Percentiles rank a stretch among this genome's conserved stretches.
Conservation (phyloP, 2,113 vertebrate genomes). For the Phyllostomus hastatus region DNA sequence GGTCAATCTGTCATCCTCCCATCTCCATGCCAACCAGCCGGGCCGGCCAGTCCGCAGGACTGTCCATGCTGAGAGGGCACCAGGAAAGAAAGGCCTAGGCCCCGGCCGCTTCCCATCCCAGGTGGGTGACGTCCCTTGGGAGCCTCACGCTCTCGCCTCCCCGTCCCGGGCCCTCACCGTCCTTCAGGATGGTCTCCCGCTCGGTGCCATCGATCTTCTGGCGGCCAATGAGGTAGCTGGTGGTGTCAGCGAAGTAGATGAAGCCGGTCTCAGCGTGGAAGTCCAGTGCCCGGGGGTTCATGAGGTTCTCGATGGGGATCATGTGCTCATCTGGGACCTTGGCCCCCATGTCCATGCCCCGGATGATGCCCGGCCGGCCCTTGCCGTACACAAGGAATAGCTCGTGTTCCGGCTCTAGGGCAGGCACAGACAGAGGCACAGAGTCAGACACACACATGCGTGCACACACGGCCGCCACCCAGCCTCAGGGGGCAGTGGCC, state of each 20-base stretch:
- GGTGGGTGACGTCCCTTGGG: neutral
- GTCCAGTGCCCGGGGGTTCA: constrained; percentile 96
- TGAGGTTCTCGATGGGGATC: constrained; percentile 98
- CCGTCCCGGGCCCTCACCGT: constrained; percentile 78
- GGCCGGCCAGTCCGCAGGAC: constrained; percentile 13
- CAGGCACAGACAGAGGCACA: neutral
- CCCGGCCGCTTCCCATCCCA: neutral
- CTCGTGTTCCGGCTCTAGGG: constrained; percentile 94
- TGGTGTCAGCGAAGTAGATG: constrained; percentile 97
- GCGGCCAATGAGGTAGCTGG: constrained; percentile 95
- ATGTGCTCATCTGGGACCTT: constrained; percentile 97
- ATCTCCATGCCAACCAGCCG: constrained; percentile 71
- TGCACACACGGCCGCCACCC: neutral
- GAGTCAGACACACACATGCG: neutral
- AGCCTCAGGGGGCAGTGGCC: neutral
- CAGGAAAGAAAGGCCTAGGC: neutral
- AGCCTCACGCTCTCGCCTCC: rapidly evolving
- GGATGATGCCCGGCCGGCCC: constrained; percentile 95
- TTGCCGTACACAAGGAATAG: constrained; percentile 96
- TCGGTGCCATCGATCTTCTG: constrained; percentile 96
- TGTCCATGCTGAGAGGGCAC: neutral
- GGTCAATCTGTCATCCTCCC: constrained; percentile 70
- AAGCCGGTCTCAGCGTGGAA: constrained; percentile 94
- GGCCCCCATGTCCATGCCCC: constrained; percentile 97
- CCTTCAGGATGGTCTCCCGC: constrained; percentile 94